phyloP scores from a whole-genome alignment of 2,113 vertebrate genomes.

The Misgurnus mizolepis region DNA sequence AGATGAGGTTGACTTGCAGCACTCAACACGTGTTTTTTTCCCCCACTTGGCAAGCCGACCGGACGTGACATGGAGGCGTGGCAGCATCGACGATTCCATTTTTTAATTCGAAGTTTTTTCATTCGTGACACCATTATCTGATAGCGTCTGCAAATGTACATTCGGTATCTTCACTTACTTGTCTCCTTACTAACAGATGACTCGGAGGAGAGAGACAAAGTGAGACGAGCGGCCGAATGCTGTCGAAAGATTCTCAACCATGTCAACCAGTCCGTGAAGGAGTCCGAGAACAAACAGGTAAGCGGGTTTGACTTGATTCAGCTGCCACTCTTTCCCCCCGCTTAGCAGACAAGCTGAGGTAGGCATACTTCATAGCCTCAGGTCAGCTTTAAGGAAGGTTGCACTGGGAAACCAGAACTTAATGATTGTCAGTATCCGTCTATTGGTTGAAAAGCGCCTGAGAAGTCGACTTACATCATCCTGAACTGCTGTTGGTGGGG shows the following conservation, averaged over 20 bases:
- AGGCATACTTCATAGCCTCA: conserved; percentile 12
- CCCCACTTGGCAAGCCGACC: too few relatives aligned
- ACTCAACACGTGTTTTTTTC: too few relatives aligned
- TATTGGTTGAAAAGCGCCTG: not conserved
- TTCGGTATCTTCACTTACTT: conserved; percentile 2
- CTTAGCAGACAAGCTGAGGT: not conserved
- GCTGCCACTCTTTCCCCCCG: not conserved
- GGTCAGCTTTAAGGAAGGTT: not conserved
- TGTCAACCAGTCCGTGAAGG: conserved; percentile 94
- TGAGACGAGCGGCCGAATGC: conserved; percentile 89
- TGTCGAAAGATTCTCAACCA: conserved; percentile 93
- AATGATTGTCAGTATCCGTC: not conserved
- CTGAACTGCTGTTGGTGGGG: not conserved
- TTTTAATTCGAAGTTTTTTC: too few relatives aligned
- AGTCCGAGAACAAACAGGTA: conserved; percentile 96
- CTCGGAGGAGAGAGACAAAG: conserved; percentile 84
- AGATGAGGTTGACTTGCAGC: too few relatives aligned
- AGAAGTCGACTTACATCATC: conserved; percentile 13
- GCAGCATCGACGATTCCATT: too few relatives aligned
- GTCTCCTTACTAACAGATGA: conserved; percentile 74
- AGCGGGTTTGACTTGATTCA: not conserved
- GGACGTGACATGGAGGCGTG: too few relatives aligned
- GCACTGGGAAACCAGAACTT: not conserved
- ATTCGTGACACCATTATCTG: not conserved
- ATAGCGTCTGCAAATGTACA: not conserved